Percentiles rank a stretch among this genome's conserved stretches.
phyloP scores from a whole-genome alignment of 2,113 vertebrate genomes.

The Leucopsar rothschildi region DNA sequence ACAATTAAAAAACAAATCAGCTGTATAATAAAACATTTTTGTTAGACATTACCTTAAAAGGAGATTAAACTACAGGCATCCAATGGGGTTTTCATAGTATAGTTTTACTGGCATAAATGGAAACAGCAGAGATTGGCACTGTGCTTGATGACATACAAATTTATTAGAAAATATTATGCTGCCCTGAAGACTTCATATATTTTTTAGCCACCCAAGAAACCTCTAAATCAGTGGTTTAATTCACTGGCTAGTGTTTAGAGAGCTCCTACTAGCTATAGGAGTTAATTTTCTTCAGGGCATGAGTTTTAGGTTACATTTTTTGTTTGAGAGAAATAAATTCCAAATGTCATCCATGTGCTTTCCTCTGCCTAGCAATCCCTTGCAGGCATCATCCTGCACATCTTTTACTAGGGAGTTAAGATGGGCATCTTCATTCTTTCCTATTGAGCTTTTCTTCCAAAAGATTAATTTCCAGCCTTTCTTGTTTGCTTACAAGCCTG shows the following conservation, averaged over 20 bases:
- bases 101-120: not conserved
- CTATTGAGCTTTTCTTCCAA: slow-evolving; percentile 1
- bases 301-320: slow-evolving; percentile 45
- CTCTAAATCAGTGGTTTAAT: slow-evolving; percentile 7
- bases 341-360: slow-evolving; percentile 41
- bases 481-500: not conserved
- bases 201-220: not conserved
- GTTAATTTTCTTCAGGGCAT: slow-evolving; percentile 23
- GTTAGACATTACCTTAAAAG: not conserved
- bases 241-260: slow-evolving; percentile 23
- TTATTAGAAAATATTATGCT: not conserved
- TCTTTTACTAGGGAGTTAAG: slow-evolving; percentile 16
- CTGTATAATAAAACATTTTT: not conserved
- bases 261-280: not conserved
- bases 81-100: not conserved
- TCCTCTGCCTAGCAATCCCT: slow-evolving; percentile 4
- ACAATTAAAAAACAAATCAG: not conserved
- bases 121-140: not conserved
- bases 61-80: not conserved
- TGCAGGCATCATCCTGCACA: slow-evolving; percentile 7
- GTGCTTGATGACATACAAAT: not conserved
- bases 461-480: slow-evolving; percentile 40
- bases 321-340: slow-evolving; percentile 42
- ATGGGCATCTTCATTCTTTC: slow-evolving; percentile 43
- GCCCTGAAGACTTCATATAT: slow-evolving; percentile 9